phyloP scores from a whole-genome alignment of 2,888 invertebrate species.

The Clitarchus hookeri region DNA sequence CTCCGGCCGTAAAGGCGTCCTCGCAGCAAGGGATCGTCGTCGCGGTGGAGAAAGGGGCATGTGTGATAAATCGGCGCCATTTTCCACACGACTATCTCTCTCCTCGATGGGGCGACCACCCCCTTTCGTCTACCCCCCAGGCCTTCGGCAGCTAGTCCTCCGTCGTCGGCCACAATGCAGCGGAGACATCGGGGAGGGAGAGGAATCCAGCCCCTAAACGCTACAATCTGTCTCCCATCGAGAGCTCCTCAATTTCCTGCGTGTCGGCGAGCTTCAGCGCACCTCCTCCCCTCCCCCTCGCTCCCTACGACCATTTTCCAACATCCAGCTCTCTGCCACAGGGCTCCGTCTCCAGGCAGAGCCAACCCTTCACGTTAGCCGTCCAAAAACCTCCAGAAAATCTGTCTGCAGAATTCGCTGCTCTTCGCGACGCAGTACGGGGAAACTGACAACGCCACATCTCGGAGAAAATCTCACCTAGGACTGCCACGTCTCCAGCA shows the following conservation, averaged over 20 bases:
- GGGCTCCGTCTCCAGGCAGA: too few species aligned
- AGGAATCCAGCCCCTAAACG: neutral
- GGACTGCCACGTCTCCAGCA: too few species aligned
- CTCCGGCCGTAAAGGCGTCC: neutral
- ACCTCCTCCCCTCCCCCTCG: too few species aligned
- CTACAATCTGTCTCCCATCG: constrained; percentile 14
- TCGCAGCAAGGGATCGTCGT: neutral
- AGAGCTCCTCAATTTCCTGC: constrained; percentile 2
- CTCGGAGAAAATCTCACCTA: too few species aligned
- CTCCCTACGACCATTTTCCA: too few species aligned
- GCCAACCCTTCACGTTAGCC: too few species aligned
- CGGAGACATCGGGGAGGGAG: neutral
- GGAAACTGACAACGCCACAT: too few species aligned
- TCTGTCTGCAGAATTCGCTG: too few species aligned
- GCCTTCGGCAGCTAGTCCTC: too few species aligned
- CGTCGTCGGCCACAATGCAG: neutral
- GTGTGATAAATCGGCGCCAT: neutral
- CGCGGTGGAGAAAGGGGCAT: neutral
- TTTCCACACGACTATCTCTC: constrained; percentile 14
- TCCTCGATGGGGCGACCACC: neutral
- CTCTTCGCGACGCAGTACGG: too few species aligned
- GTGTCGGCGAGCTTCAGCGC: neutral
- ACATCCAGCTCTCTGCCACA: too few species aligned
- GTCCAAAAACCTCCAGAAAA: too few species aligned
- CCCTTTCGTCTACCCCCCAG: neutral